Conservation (phyloP, 2,797 vertebrate species). For the Channa striata region DNA sequence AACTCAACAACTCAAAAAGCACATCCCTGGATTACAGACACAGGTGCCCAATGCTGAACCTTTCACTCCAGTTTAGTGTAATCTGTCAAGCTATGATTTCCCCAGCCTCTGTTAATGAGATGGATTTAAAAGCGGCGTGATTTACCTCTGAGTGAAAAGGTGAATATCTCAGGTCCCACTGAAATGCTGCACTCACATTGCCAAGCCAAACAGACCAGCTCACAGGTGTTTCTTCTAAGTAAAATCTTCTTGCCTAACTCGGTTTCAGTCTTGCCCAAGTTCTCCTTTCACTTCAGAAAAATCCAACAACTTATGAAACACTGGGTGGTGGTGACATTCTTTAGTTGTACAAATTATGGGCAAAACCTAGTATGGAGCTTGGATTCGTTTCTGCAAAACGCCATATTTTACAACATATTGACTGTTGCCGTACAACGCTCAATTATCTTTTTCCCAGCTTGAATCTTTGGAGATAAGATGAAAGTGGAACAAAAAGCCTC, state of each 20-base stretch:
- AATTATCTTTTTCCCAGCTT: slow-evolving; percentile 32
- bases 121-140: slow-evolving; percentile 14
- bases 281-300: slow-evolving; percentile 89
- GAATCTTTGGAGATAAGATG: slow-evolving; percentile 44
- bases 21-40: background rate
- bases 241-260: slow-evolving; percentile 75
- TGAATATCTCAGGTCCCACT: slow-evolving; percentile 39
- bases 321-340: slow-evolving; percentile 61
- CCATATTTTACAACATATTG: slow-evolving; percentile 8
- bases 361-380: slow-evolving; percentile 56
- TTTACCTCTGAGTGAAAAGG: slow-evolving; percentile 66
- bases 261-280: slow-evolving; percentile 86
- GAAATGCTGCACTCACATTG: slow-evolving; percentile 31
- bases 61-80: background rate
- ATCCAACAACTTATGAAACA: slow-evolving; percentile 81
- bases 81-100: background rate
- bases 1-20: background rate
- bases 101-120: slow-evolving; percentile 12
- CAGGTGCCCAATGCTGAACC: background rate
- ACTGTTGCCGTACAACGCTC: slow-evolving; percentile 14
- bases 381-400: slow-evolving; percentile 65
- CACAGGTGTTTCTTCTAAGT: slow-evolving; percentile 54
- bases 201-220: slow-evolving; percentile 22
- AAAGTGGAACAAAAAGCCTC: slow-evolving; percentile 62
- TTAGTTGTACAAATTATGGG: slow-evolving; percentile 71